These are phyloP conservation scores for Tuberolachnus salignus DNA, from an alignment of 2,888 invertebrate genomes.

Conservation along the genomic window DNA sequence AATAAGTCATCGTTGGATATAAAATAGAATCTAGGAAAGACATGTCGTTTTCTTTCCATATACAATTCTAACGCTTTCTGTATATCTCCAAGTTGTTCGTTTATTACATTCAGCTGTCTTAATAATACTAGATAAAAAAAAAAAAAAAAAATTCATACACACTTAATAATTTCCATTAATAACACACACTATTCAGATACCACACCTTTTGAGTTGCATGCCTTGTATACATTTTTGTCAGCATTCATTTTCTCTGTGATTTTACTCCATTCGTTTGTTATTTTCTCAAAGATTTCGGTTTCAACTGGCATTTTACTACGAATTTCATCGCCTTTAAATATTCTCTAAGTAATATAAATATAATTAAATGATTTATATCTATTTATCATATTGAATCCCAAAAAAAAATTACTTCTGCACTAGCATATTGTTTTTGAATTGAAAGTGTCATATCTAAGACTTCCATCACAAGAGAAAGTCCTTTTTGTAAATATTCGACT, in stretches of 20 bases:
- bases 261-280: slow-evolving; percentile 66
- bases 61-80: slow-evolving; percentile 84
- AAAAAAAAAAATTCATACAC: too few relatives aligned
- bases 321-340: slow-evolving; percentile 87
- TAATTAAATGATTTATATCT: neutral
- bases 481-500: slow-evolving; percentile 86
- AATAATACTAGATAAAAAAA: slow-evolving; percentile 66
- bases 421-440: slow-evolving; percentile 85
- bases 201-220: slow-evolving; percentile 34
- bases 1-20: slow-evolving; percentile 77
- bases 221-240: neutral
- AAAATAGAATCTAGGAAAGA: slow-evolving; percentile 85
- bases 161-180: neutral
- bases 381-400: neutral
- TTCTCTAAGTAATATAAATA: slow-evolving; percentile 67
- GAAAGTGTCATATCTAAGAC: slow-evolving; percentile 79
- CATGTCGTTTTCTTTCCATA: slow-evolving; percentile 84
- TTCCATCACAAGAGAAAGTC: slow-evolving; percentile 80
- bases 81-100: slow-evolving; percentile 77
- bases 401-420: slow-evolving; percentile 69
- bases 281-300: slow-evolving; percentile 63
- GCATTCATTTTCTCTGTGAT: slow-evolving; percentile 13
- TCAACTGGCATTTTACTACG: slow-evolving; percentile 80
- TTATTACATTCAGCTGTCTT: slow-evolving; percentile 74
- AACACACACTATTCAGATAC: neutral